Base-by-base conservation (phyloP, 2,797 vertebrate genomes). In the Liparis tanakae region DNA sequence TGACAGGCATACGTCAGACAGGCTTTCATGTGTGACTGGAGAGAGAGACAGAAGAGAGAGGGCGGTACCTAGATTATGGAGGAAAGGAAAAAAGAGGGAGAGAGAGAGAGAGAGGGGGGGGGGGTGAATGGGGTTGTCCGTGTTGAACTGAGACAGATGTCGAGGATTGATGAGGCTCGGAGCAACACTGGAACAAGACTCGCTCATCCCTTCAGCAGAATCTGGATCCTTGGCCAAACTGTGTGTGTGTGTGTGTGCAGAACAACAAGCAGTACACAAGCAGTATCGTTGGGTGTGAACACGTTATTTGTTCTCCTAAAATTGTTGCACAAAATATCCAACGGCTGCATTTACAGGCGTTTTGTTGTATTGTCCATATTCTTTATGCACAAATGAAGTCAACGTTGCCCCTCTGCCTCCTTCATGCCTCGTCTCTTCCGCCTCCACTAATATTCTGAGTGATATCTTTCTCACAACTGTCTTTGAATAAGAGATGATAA, bases 1-100 rank as follows among this genome's bases (percentile, higher is more conserved):
- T 92, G 91, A 91, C 91, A 91, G 88, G 80, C 87, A 76, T 81
- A 88, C 90, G 87, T 91, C 91, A 91, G 88, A 60, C 85, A 84
- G 70, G 81, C 89, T 90, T 91, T 91, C 90, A 90, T 90, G 88
- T 90, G 88, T 89, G 88, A 88, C 87, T 88, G 82, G 74, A 82
- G 80, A 76, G 78, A 71, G 79, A 85, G 67, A 75, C 51, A 15
- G 71, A 51, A 41, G 76, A 82, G 53, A 33, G 53, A 33, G 53
- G 53, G 53, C 15, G 53, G 53, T 15, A 55, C 13, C 13, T 25
- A 55, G 53, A 55, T 55, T 55, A 55, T 33, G 53, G 53, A 33
- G 53, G 22, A 30, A 30, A 22, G 20, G 79, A 84, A 62, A 62
- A 76, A 34, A n/a, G 72, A 53, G 37, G 77, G 41, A 43, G 13